A percentile compares a stretch with the other conserved stretches of the same genome.
These are phyloP conservation scores for Aphelenchoides fujianensis DNA, from an alignment of 1,140 invertebrate species.

Conservation along the genomic window DNA sequence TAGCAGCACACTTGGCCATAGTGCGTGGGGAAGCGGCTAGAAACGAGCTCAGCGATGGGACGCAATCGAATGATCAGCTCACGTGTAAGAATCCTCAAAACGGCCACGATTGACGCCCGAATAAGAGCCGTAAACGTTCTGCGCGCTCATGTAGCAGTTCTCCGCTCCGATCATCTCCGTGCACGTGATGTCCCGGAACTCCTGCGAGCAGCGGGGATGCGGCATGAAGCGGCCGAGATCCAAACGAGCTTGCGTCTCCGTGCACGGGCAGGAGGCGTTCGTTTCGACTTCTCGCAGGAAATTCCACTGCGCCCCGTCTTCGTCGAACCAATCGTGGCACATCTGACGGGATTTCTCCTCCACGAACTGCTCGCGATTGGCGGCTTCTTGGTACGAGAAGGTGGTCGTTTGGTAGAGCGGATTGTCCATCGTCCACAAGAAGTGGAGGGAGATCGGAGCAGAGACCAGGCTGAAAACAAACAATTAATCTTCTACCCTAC, in stretches of 20 bases:
- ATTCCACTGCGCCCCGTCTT: constrained; percentile 56
- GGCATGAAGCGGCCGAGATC: constrained; percentile 62
- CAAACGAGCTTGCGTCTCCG: constrained; percentile 43
- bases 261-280: constrained; percentile 60
- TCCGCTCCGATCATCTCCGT: constrained; percentile 56
- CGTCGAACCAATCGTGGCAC: constrained; percentile 60
- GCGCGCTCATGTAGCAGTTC: constrained; percentile 60
- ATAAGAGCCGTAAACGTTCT: constrained; percentile 61
- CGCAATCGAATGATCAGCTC: no score
- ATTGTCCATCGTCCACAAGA: constrained; percentile 58
- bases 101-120: constrained; percentile 28
- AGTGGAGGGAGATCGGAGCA: constrained; percentile 60
- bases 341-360: constrained; percentile 57
- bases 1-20: constrained; percentile 62
- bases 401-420: constrained; percentile 49
- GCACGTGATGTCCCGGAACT: constrained; percentile 62
- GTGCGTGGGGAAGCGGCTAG: constrained; percentile 61
- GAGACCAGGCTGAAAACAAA: constrained; percentile 53
- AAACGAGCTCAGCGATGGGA: no score
- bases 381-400: constrained; percentile 43
- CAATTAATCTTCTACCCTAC: no score
- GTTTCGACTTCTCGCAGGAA: constrained; percentile 60
- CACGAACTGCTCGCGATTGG: constrained; percentile 45
- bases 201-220: constrained; percentile 61
- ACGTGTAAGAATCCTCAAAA: no score